Evolutionary conservation across 2,113 vertebrate species (phyloP), one percentile per base, ranked within the genome.

Genomic region (Crypturellus undulatus): DNA sequence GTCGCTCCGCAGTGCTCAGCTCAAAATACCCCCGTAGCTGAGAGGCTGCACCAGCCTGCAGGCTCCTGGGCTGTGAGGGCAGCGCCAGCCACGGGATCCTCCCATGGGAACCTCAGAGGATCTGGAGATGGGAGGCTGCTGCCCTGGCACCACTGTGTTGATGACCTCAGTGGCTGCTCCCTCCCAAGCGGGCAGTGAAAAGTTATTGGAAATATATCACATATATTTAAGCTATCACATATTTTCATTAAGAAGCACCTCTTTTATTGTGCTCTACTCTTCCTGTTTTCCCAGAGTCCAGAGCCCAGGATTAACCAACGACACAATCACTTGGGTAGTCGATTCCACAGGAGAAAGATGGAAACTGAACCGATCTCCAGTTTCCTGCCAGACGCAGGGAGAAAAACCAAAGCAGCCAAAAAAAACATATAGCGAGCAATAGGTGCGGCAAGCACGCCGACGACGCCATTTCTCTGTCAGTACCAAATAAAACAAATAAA

Each of bases 11-110:
- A 90, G 13, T 24, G 26, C n/a, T 95, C 75, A 52, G 65, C 92
- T 92, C 59, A 95, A 90, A 94, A 95, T 84, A 93, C 58, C 73
- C 52, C 58, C 49, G 47, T 51, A 77, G 73, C 6, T 69, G 73
- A 87, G 73, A 92, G 84, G 52, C 70, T 95, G 75, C 2, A 7
- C 43, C 67, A 79, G 63, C 38, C 47, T 76, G 42, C 93, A 92
- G 76, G 73, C 79, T 92, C 64, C 34, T 20, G 28, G 26, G 82
- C 65, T 54, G 68, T 26, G 42, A 36, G 3, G 17, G 22, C 26
- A 88, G 79, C 80, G 56, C 32, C 28, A 54, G 40, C 30, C 73
- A 26, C 52, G 65, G 28, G 56, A 89, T 70, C 7, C 8, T 7
- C 3, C 21, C 4, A 9, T 17, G 4, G 10, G 32, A 49, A 8